Base-by-base conservation (phyloP, 1,140 invertebrate genomes). In the Aphidius ervi region DNA sequence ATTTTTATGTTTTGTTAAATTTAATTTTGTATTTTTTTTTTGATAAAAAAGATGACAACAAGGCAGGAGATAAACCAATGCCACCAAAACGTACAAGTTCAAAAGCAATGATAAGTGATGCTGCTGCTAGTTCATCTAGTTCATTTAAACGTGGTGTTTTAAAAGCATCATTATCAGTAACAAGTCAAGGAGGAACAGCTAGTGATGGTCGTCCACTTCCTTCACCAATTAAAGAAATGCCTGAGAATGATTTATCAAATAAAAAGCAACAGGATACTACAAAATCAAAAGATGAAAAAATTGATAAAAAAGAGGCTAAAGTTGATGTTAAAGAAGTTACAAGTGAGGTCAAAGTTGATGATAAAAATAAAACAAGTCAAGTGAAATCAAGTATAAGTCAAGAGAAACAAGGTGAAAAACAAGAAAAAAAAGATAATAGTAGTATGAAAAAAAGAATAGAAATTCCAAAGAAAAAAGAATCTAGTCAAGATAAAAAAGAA, bases 221-320 rank as follows among this genome's bases (percentile, higher is more conserved):
- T 0, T 74, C 78, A 1, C 76, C 77, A 6, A 77, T 78, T 39
- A 70, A 74, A 0, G 78, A 78, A 57, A 74, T 79, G 42, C 67
- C 70, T 0, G 46, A 46, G 8, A 46, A 59, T 16, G 56, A 63
- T 50, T 16, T 46, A 10, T 41, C 54, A 9, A 31, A 45, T 7
- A 45, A 69, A 10, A 50, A 66, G 31, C 49, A 58, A 23, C 53
- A 64, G 37, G 43, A 61, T 9, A 10, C 54, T 23, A 62, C 60
- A 47, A 61, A 63, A 52, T 23, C 46, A n/a, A 8, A 57, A 45
- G 48, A 52, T n/a, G 53, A 65, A 49, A 5, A n/a, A 16, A 63
- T 63, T 9, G 45, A 60, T 16, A 42, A 58, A 37, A n/a, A 40
- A 53, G 41, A 59, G 60, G 37, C 23, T 3, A 31, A 31, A 31